Evolutionary conservation across 2,888 invertebrate genomes (phyloP).

Genomic region (Noctua janthe): DNA sequence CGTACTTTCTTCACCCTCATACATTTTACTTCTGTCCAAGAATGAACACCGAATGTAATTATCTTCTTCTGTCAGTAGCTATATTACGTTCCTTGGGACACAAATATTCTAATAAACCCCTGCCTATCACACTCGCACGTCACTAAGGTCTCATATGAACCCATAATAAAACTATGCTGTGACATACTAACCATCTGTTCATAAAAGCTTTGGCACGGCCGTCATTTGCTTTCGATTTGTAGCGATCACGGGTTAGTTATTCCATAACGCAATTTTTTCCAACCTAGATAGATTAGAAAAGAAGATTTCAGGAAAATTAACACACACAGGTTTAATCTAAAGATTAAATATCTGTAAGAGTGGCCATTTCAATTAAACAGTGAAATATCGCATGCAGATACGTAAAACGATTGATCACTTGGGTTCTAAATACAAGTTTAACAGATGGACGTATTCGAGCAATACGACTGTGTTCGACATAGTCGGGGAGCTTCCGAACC

Average conservation of each 20-base stretch:
- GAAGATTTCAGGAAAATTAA: not conserved
- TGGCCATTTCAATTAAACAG: not conserved
- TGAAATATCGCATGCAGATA: not conserved
- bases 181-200: constrained; percentile 20
- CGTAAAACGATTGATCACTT: constrained; percentile 25
- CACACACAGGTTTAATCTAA: not conserved
- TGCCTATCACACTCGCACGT: constrained; percentile 15
- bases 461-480: constrained; percentile 29
- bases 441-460: constrained; percentile 19
- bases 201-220: not conserved
- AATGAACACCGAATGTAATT: not conserved
- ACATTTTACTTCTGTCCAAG: not conserved
- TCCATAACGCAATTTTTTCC: not conserved
- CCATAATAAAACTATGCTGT: constrained; percentile 23
- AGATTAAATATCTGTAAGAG: not conserved
- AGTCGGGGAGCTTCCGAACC: constrained; percentile 35
- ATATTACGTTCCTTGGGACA: not conserved
- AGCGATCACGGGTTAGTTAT: not conserved
- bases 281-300: not conserved
- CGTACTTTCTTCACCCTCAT: not conserved
- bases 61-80: not conserved
- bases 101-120: constrained; percentile 33
- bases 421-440: constrained; percentile 16
- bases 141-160: constrained; percentile 4
- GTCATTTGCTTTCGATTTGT: constrained; percentile 25